These are phyloP conservation scores for Atta cephalotes DNA, from an alignment of 1,140 invertebrate species.

Conservation along the genomic window DNA sequence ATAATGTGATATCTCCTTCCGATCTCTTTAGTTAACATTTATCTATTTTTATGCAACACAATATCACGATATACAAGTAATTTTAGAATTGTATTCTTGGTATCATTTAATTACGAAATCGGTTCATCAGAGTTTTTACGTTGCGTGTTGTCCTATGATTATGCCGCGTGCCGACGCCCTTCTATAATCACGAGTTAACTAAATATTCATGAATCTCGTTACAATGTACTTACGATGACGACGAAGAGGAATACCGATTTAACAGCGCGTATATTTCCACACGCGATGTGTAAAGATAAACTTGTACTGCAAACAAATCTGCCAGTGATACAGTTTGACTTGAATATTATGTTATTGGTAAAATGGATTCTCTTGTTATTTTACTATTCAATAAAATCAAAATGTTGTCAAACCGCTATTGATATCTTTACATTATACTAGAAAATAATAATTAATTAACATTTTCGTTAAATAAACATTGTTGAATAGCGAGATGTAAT, in stretches of 20 bases:
- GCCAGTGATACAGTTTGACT: not conserved
- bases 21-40: not conserved
- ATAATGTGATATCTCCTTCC: not conserved
- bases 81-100: not conserved
- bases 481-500: not conserved
- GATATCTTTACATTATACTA: not conserved
- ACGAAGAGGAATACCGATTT: conserved; percentile 18
- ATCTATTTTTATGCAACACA: not conserved
- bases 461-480: conserved; percentile 18
- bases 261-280: conserved; percentile 34
- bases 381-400: conserved; percentile 8
- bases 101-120: conserved; percentile 9
- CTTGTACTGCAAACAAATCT: conserved; percentile 12
- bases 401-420: not conserved
- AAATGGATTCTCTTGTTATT: not conserved
- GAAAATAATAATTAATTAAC: not conserved
- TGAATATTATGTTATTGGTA: not conserved
- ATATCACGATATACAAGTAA: not conserved
- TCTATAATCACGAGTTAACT: conserved; percentile 23
- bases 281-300: not conserved
- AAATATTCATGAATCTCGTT: conserved; percentile 60
- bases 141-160: not conserved
- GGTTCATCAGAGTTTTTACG: conserved; percentile 4
- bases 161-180: not conserved
- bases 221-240: conserved; percentile 34